Conservation (phyloP, 2,797 vertebrate species). For the Malurus splendens region DNA sequence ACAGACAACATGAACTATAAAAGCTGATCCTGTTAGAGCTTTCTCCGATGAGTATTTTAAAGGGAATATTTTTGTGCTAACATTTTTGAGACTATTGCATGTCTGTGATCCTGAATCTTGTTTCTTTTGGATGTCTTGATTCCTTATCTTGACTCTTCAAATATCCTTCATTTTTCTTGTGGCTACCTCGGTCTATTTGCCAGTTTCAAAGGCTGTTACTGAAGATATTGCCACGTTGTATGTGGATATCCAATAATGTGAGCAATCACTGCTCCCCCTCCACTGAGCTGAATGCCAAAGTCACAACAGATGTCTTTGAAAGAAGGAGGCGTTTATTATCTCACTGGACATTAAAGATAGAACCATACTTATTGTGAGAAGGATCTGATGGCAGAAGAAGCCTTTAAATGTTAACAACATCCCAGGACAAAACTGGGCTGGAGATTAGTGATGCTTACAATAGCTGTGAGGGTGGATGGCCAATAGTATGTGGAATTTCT, state of each 20-base stretch:
- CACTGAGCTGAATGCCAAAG: not conserved
- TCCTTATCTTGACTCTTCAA: slow-evolving; percentile 11
- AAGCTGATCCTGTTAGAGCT: not conserved
- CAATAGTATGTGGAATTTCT: not conserved
- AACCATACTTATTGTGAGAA: not conserved
- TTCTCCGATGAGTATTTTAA: not conserved
- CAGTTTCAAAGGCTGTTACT: not conserved
- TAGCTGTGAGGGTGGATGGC: not conserved
- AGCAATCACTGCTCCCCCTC: not conserved
- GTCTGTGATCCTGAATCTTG: not conserved
- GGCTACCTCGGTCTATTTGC: not conserved
- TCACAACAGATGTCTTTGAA: not conserved
- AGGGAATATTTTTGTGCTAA: not conserved
- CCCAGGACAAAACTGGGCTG: not conserved
- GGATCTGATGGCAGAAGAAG: not conserved
- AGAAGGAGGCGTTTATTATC: not conserved
- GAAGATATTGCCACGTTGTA: not conserved
- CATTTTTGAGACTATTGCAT: not conserved
- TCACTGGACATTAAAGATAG: not conserved
- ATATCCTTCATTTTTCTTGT: slow-evolving; percentile 14
- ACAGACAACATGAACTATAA: not conserved
- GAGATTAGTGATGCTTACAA: not conserved
- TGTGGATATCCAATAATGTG: not conserved
- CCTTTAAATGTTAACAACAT: not conserved
- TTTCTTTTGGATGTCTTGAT: not conserved